phyloP scores from a whole-genome alignment of 2,113 vertebrate genomes.

The Sciurus niger region DNA sequence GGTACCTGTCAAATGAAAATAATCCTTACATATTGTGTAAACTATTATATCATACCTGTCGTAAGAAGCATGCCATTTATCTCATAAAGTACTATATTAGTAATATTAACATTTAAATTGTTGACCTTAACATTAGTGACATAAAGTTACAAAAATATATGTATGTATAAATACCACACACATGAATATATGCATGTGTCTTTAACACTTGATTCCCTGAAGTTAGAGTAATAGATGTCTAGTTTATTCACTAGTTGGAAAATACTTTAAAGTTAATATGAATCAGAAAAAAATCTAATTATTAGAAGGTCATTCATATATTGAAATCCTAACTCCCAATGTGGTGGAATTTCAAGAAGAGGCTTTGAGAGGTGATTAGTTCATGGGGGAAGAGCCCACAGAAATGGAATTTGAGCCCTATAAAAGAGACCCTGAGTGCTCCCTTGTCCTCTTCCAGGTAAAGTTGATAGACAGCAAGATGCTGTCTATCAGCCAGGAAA shows the following conservation, averaged over 20 bases:
- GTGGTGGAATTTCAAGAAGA: neutral
- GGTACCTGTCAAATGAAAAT: neutral
- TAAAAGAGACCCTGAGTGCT: neutral
- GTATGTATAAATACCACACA: neutral
- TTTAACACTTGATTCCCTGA: neutral
- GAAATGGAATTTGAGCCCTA: neutral
- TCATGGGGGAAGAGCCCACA: neutral
- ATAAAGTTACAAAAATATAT: neutral
- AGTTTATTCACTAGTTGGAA: neutral
- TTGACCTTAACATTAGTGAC: neutral
- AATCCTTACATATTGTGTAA: neutral
- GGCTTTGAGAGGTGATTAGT: neutral
- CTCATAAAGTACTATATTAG: neutral
- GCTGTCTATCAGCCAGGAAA: neutral
- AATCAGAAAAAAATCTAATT: neutral
- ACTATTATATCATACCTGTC: neutral
- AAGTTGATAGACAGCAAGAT: neutral
- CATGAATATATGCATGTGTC: neutral
- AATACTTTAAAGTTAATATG: neutral
- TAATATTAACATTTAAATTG: neutral
- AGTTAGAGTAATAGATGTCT: neutral
- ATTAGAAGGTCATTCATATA: neutral
- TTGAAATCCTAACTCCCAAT: neutral
- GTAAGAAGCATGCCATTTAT: neutral
- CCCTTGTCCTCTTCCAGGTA: neutral